Evolutionary conservation across 2,113 vertebrate genomes (phyloP), one percentile per base, ranked within the genome.

Genomic region (Rhadina sibilatrix): DNA sequence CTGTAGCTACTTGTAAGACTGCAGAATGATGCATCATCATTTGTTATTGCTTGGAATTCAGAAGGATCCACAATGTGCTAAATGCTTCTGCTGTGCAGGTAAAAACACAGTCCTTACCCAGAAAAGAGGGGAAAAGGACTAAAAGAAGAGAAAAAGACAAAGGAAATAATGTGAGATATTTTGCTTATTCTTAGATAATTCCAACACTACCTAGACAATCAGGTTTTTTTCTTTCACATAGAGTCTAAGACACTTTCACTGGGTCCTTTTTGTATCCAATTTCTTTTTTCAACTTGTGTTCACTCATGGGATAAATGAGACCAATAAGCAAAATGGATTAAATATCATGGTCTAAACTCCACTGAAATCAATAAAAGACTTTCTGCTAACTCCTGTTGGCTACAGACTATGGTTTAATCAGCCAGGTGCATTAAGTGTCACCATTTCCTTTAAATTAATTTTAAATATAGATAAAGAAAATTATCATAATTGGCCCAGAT

Each of bases 261-360:
- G 37, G 25, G 16, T 11, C 15, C 6, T 87, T 79, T 94, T 84
- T 87, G 42, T 12, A 78, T 79, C 76, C 37, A 79, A 53, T 49
- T 28, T 82, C 25, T 46, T 89, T 84, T 91, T 75, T 28, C 57
- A 95, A 3, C 49, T 80, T 3, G 1, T 83, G 81, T 61, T 96
- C 89, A 76, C 40, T 89, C 84, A 85, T 80, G 84, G 78, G 37
- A 82, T 93, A 94, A 95, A 91, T 93, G 79, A 96, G 59, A 83
- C 57, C 2, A 4, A 94, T 90, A 95, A 72, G 78, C 49, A 96
- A 93, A 96, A 94, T 53, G 42, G 77, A 95, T 96, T 93, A 91
- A 96, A 89, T 89, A 96, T 57, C 53, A 91, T 72, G 70, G 46
- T 82, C 77, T 89, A 84, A 91, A 87, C 40, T 75, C 40, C 40